Evolutionary conservation across 2,888 invertebrate species (phyloP).

Genomic region (Sarcophaga subvicina): DNA sequence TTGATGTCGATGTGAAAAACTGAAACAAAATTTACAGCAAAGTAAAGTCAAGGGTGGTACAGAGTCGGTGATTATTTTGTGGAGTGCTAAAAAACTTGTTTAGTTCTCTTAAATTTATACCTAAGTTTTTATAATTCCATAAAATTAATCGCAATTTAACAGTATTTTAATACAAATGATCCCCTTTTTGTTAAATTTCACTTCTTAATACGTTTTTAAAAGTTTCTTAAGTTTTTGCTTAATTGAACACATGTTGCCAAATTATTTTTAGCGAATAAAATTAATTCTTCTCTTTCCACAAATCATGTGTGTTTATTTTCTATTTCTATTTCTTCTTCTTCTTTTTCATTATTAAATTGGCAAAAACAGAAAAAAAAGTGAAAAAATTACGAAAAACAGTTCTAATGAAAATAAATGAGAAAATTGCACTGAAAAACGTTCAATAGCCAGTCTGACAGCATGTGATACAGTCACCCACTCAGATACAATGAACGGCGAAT

Average conservation of each 20-base stretch:
- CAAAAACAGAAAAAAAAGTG: neutral
- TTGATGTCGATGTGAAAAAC: no score
- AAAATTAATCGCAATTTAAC: no score
- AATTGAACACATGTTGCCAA: slow-evolving; percentile 11
- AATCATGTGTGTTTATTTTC: neutral
- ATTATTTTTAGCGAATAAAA: slow-evolving; percentile 3
- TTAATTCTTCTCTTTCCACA: neutral
- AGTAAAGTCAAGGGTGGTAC: no score
- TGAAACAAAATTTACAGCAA: no score
- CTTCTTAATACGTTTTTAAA: no score
- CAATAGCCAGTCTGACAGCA: neutral
- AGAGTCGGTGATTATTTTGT: no score
- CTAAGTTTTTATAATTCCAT: no score
- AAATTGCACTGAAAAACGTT: neutral
- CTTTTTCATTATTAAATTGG: slow-evolving; percentile 10
- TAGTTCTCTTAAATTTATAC: no score
- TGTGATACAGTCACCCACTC: neutral
- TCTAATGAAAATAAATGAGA: slow-evolving; percentile 9
- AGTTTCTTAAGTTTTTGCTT: neutral
- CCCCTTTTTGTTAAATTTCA: no score
- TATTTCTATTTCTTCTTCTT: neutral
- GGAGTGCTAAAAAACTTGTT: no score
- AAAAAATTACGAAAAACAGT: slow-evolving; percentile 1
- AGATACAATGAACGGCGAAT: neutral
- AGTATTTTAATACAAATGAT: no score